Evolutionary conservation across 2,113 vertebrate species (phyloP).

Genomic region (Thalassoma bifasciatum): DNA sequence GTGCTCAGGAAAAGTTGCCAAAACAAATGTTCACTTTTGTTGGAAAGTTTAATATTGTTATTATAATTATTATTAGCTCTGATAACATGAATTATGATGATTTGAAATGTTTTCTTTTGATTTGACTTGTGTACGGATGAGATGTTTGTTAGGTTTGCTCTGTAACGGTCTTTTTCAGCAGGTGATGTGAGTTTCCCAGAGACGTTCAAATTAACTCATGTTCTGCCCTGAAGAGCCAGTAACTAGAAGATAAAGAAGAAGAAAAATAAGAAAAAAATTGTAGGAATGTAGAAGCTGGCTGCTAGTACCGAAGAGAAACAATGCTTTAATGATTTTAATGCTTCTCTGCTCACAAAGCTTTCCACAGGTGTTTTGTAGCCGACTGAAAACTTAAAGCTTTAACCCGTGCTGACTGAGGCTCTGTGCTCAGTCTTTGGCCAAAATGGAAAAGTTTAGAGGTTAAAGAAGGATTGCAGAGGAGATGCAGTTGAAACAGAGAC

Average conservation of each 20-base stretch:
- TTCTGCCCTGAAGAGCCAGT: conserved; percentile 10
- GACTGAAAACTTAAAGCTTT: conserved; percentile 76
- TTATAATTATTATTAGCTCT: conserved; percentile 58
- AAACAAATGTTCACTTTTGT: conserved; percentile 68
- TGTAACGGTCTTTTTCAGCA: conserved; percentile 26
- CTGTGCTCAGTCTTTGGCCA: conserved; percentile 31
- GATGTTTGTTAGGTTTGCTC: conserved; percentile 55
- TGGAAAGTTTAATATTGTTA: conserved; percentile 47
- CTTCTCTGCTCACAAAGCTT: conserved; percentile 28
- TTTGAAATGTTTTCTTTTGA: conserved; percentile 41
- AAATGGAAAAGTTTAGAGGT: conserved; percentile 38
- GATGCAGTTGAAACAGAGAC: conserved; percentile 20
- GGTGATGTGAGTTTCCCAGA: conserved; percentile 19
- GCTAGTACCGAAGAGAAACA: conserved; percentile 71
- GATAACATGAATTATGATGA: conserved; percentile 10
- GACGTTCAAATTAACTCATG: conserved; percentile 10
- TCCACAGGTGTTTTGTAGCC: conserved; percentile 38
- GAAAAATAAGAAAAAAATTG: conserved; percentile 43
- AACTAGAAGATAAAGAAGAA: conserved; percentile 48
- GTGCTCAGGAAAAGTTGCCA: conserved; percentile 50
- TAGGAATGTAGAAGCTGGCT: conserved; percentile 71
- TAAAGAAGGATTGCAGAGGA: conserved; percentile 6
- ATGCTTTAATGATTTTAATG: conserved; percentile 74
- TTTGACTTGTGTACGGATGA: not conserved
- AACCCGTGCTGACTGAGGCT: conserved; percentile 48